Evolutionary conservation across 2,113 vertebrate species (phyloP), one percentile per base, ranked within the genome.

Genomic region (Podarcis cretensis): DNA sequence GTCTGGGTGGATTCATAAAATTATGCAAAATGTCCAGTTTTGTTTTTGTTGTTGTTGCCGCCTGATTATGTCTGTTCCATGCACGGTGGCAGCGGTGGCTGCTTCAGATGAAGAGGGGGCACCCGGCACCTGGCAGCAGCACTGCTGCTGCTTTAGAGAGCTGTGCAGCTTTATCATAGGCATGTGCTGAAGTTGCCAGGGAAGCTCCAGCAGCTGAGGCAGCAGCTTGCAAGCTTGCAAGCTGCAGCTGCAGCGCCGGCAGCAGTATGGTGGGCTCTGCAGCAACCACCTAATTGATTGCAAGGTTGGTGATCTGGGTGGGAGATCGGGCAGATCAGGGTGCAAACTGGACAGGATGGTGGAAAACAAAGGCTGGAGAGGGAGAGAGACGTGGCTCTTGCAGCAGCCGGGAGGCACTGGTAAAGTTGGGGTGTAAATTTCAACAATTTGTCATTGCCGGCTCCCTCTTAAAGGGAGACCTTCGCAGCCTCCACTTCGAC

Each of bases 21-120:
- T 48, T 48, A 48, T 48, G 9, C 48, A 48, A 48, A 48, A 48
- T 48, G 48, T 48, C 48, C 48, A 48, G 48, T 48, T 48, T 48
- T 10, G 9, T 43, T 43, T 43, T 8, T 43, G 48, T 48, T 48
- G 48, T 97, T 98, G 83, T 98, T 98, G 20, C 98, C 98, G 13
- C 97, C 98, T 69, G 98, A 95, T 92, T 99, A 99, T 86, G 98
- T 97, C 94, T 96, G 97, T 92, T 98, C 98, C 85, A 99, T 93
- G 48, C 48, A 48, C 48, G 88, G 87, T 76, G 87, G 68, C 30
- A 12, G 10, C 30, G 12, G 9, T 65, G 48, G 78, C 88, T 37
- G 89, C 80, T 90, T 75, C 32, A 2, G 40, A 48, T 48, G 48
- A 54, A 40, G 92, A 85, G 94, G 94, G 77, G 95, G 93, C 8